Base-by-base conservation (phyloP, 1,140 invertebrate genomes). In the Cryptotermes secundus region DNA sequence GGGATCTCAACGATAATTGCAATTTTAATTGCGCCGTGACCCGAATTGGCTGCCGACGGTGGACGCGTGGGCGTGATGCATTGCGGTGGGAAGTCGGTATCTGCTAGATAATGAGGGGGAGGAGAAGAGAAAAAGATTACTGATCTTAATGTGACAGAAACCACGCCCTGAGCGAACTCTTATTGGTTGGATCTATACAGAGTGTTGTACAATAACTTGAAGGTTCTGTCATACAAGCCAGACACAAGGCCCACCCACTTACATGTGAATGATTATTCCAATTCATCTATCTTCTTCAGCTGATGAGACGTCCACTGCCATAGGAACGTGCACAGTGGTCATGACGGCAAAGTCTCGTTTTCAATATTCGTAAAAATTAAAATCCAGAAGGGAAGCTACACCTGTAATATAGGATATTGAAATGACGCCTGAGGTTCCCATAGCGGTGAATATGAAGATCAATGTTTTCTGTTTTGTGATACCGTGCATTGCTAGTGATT, bases 121-220 rank as follows among this genome's bases (percentile, higher is more conserved):
- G 59, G 19, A 12, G 22, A 49, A 3, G 22, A 49, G 45, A 72
- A 31, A 16, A 72, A 72, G 59, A 72, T 72, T 72, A 72, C 59
- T 72, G 59, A 72, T 72, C 59, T 72, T 72, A 72, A 72, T 72
- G 59, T 72, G 59, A 72, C 59, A 72, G 7, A 72, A 31, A 31
- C 59, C 59, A 72, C 59, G 59, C 59, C 59, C 59, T 19, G 7
- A 72, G 59, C 59, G 59, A 14, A 31, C 59, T 72, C 59, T n/a
- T 31, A 72, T 72, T 72, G 59, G 59, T 72, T 26, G 59, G 31
- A 49, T 49, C 6, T 49, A 49, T 14, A 49, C 45, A 49, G 45
- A 49, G 45, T 22, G 45, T 49, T 49, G 22, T 19, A 49, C 16
- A 49, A 49, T 49, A 49, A 31, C 59, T 26, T 26, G 59, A 1